A percentile compares a stretch with the other conserved stretches of the same genome.
phyloP scores from a whole-genome alignment of 1,140 invertebrate genomes.

The Euwallacea fornicatus region DNA sequence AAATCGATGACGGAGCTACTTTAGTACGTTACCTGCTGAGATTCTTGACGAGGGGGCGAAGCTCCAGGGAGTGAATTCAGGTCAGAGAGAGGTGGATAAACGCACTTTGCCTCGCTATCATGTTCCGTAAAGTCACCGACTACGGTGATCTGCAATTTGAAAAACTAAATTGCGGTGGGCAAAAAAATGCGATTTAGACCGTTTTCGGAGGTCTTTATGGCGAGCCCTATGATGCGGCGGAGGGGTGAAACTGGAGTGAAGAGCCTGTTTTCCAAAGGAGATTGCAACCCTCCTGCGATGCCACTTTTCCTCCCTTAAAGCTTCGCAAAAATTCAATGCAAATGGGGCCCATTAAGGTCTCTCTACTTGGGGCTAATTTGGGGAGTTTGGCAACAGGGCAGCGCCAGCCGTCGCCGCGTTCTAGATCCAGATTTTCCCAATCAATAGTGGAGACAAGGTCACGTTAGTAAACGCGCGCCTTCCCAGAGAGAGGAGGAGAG shows the following conservation, averaged over 20 bases:
- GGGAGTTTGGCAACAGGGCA: constrained; percentile 3
- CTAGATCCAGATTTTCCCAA: constrained; percentile 18
- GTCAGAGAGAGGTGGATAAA: too few relatives aligned
- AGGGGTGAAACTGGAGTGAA: constrained; percentile 28
- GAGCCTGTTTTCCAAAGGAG: constrained; percentile 36
- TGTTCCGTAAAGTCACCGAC: background rate
- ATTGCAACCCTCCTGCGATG: constrained; percentile 29
- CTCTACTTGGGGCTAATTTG: background rate
- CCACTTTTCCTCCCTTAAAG: background rate
- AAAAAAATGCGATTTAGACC: background rate
- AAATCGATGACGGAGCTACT: too few relatives aligned
- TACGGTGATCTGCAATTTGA: background rate
- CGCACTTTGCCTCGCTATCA: too few relatives aligned
- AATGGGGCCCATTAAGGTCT: background rate
- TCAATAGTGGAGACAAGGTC: constrained; percentile 30
- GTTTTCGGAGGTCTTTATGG: background rate
- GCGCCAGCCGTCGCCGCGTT: constrained; percentile 19
- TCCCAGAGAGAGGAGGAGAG: too few relatives aligned
- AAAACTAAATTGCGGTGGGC: background rate
- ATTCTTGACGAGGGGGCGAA: too few relatives aligned
- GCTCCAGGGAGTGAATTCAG: too few relatives aligned
- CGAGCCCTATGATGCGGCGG: background rate
- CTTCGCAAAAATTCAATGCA: background rate
- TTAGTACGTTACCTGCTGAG: too few relatives aligned
- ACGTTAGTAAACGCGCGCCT: too few relatives aligned